Conservation (phyloP, 1,140 invertebrate species). For the Drosophila suzukii region DNA sequence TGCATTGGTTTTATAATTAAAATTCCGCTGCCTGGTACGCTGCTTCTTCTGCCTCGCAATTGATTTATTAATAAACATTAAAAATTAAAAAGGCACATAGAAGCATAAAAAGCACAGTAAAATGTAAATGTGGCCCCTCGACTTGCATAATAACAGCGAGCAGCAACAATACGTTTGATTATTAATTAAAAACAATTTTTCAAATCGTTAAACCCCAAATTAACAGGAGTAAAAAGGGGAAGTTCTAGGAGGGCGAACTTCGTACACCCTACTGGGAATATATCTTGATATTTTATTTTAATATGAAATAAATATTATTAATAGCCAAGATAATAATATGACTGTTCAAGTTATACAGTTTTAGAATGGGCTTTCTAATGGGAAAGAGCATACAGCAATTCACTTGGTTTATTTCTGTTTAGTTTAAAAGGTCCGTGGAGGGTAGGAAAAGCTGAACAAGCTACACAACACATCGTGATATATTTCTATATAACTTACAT, state of each 20-base stretch:
- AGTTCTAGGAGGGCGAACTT: not conserved
- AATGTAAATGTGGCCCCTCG: constrained; percentile 40
- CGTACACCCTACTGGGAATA: constrained; percentile 7
- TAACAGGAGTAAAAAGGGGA: not conserved
- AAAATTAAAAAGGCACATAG: constrained; percentile 38
- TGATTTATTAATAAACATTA: constrained; percentile 58
- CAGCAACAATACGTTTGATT: constrained; percentile 53
- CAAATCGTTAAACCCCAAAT: constrained; percentile 45
- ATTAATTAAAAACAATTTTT: constrained; percentile 64
- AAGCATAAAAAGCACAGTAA: constrained; percentile 19
- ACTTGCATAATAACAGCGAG: constrained; percentile 48
- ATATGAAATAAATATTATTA: no score
- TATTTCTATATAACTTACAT: no score
- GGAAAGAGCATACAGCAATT: no score
- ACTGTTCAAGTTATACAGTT: no score
- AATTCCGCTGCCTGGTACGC: constrained; percentile 31
- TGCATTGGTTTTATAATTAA: constrained; percentile 51
- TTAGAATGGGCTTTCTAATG: no score
- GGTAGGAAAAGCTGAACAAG: no score
- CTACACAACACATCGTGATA: no score
- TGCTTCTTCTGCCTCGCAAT: constrained; percentile 18
- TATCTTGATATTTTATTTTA: no score
- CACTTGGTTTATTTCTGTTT: no score
- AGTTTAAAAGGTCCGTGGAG: no score
- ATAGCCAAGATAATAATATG: no score